Conservation (phyloP, 1,140 invertebrate species). For the Diorhabda sublineata region DNA sequence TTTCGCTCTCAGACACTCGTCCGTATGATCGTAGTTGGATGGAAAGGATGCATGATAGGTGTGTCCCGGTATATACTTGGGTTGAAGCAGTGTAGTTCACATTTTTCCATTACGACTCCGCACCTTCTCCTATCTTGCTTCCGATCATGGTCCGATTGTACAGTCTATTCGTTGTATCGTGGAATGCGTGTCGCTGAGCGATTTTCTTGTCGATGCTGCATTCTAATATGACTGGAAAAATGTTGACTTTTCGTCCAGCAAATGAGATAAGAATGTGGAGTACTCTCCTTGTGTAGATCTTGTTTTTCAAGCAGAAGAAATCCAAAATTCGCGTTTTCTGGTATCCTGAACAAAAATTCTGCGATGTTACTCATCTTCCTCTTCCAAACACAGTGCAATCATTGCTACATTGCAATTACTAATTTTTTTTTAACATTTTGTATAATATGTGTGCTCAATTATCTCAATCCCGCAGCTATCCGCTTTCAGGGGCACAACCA, state of each 20-base stretch:
- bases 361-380: slow-evolving; percentile 10
- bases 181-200: no score
- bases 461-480: slow-evolving; percentile 6
- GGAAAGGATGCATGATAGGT: no score
- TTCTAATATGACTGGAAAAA: slow-evolving; percentile 13
- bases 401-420: slow-evolving; percentile 12
- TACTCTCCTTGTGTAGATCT: slow-evolving; percentile 20
- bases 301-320: slow-evolving; percentile 22
- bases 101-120: no score
- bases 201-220: not conserved
- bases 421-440: slow-evolving; percentile 11
- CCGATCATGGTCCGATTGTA: no score
- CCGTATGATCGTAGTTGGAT: no score
- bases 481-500: slow-evolving; percentile 1
- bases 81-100: no score
- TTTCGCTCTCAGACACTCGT: no score
- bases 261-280: slow-evolving; percentile 18
- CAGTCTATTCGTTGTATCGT: no score
- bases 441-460: slow-evolving; percentile 2
- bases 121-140: no score
- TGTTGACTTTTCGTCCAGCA: slow-evolving; percentile 17
- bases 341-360: not conserved
- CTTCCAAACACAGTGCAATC: slow-evolving; percentile 12
- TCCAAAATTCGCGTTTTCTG: slow-evolving; percentile 15
- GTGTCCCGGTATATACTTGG: no score